Evolutionary conservation across 2,888 invertebrate genomes (phyloP).

Genomic region (Diadromus collaris): DNA sequence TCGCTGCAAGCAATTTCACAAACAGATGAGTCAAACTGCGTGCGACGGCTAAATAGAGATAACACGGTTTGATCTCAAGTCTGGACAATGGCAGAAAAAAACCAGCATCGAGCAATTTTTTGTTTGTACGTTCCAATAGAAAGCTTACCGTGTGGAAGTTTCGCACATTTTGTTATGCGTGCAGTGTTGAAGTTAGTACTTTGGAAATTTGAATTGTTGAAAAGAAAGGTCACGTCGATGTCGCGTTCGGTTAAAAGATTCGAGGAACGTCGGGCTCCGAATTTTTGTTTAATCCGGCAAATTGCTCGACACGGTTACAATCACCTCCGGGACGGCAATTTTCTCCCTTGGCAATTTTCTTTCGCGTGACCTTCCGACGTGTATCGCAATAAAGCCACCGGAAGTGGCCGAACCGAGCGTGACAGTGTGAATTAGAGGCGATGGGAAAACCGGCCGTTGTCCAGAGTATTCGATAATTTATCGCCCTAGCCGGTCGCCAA

Average conservation of each 20-base stretch:
- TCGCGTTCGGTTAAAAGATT: not conserved
- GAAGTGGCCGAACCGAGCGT: slow-evolving; percentile 22
- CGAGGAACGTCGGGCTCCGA: not conserved
- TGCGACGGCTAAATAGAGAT: too few species aligned
- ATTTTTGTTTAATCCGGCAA: not conserved
- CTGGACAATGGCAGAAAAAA: too few species aligned
- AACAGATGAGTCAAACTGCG: too few species aligned
- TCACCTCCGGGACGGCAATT: not conserved
- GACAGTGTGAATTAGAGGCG: slow-evolving; percentile 51
- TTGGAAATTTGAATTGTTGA: too few species aligned
- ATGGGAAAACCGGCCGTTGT: slow-evolving; percentile 8
- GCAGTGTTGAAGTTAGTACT: too few species aligned
- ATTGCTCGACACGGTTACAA: not conserved
- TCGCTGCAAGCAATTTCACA: too few species aligned
- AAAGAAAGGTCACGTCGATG: too few species aligned
- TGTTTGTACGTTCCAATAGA: too few species aligned
- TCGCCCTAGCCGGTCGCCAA: slow-evolving; percentile 31
- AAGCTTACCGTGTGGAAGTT: too few species aligned
- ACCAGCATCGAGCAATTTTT: too few species aligned
- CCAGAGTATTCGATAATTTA: slow-evolving; percentile 48
- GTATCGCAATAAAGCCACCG: slow-evolving; percentile 8
- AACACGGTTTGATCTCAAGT: too few species aligned
- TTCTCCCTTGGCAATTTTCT: slow-evolving; percentile 11
- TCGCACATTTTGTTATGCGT: too few species aligned
- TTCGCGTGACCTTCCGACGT: slow-evolving; percentile 11